Conservation (phyloP, 2,888 invertebrate genomes). For the Bedellia somnulentella region DNA sequence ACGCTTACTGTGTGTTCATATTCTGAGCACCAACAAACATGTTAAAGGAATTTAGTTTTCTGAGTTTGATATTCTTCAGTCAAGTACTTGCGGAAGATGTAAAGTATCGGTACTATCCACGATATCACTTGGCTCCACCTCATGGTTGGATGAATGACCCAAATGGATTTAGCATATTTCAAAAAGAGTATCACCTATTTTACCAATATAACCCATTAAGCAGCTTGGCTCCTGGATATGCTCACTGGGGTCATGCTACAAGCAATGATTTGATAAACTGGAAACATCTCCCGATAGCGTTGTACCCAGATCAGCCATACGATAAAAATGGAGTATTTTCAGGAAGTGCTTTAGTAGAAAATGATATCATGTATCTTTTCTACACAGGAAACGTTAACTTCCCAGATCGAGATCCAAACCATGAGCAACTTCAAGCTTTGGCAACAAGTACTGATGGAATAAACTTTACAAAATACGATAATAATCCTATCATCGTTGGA, state of each 20-base stretch:
- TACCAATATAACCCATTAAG: slow-evolving; percentile 48
- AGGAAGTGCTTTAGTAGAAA: slow-evolving; percentile 41
- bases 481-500: slow-evolving; percentile 31
- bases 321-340: slow-evolving; percentile 44
- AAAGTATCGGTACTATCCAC: slow-evolving; percentile 22
- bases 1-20: too few species aligned
- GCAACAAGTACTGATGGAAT: slow-evolving; percentile 33
- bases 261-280: slow-evolving; percentile 46
- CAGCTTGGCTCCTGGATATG: slow-evolving; percentile 26
- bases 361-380: slow-evolving; percentile 26
- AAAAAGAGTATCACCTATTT: slow-evolving; percentile 43
- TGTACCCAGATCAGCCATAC: slow-evolving; percentile 36
- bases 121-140: slow-evolving; percentile 31
- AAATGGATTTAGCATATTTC: slow-evolving; percentile 44
- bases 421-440: slow-evolving; percentile 29
- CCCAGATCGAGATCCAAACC: slow-evolving; percentile 20
- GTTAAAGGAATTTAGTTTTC: background rate
- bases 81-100: slow-evolving; percentile 7
- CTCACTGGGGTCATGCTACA: slow-evolving; percentile 54
- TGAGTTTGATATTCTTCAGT: background rate
- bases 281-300: slow-evolving; percentile 42
- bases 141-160: slow-evolving; percentile 60
- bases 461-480: slow-evolving; percentile 22
- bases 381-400: slow-evolving; percentile 40
- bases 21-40: too few species aligned